Evolutionary conservation across 2,113 vertebrate genomes (phyloP), one percentile per base, ranked within the genome.

Genomic region (Psilopogon haemacephalus): DNA sequence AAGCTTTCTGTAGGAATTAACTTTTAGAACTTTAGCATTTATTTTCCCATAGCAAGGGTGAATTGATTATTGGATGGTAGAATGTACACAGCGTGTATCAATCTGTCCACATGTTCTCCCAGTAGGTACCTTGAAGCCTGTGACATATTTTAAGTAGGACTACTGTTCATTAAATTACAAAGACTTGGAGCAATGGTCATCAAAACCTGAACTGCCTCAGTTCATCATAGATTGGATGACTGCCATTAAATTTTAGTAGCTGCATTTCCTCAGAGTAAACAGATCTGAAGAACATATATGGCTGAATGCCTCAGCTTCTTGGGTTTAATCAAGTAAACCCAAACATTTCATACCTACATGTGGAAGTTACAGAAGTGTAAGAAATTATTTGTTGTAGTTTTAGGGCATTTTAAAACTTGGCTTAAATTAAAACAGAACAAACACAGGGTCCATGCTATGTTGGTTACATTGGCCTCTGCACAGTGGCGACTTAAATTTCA

Each of bases 11-110:
- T 91, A 97, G 95, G 96, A 97, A 97, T 97, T 97, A 97, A 97
- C 89, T 97, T 95, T 95, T 79, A 95, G 89, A 74, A 96, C 52
- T 97, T 97, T 59, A 92, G 88, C 91, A 97, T 97, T 97, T 97
- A 96, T 97, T 97, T 98, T 97, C 96, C 95, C 86, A 90, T 97
- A 98, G 97, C 94, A 96, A 97, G 96, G 91, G 89, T 97, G 97
- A 97, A 97, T 98, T 2, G 86, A 98, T 98, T 97, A 97, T 96
- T 96, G 95, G 97, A 97, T 86, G 96, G 97, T 97, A 5, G 91
- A 98, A 93, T 97, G 97, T 95, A 95, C 89, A 87, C 95, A 97
- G 95, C 94, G 95, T 96, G 96, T 98, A 97, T 97, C 97, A 97
- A 97, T 97, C 86, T 97, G 89, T 95, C 95, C 93, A 86, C 92